These are phyloP conservation scores for Poeciliopsis paucimaculata DNA, from an alignment of 2,797 vertebrate genomes.

Conservation along the genomic window DNA sequence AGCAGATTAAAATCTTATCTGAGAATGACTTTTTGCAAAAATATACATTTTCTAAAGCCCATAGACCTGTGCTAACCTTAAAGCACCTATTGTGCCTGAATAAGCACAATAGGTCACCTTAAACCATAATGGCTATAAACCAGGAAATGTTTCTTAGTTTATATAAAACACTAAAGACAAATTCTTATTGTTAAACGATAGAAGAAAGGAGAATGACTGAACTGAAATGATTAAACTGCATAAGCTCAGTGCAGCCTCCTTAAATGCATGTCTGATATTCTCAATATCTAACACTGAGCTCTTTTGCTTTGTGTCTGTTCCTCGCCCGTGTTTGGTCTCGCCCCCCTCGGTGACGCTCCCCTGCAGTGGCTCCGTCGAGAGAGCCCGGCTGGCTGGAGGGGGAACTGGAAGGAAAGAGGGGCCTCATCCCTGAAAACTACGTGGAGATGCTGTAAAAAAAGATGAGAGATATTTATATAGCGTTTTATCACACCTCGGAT, in stretches of 20 bases:
- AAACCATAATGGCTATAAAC: background rate
- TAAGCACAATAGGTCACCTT: too few species aligned
- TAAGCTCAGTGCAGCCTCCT: background rate
- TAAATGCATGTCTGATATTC: background rate
- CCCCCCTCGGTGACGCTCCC: constrained; percentile 37
- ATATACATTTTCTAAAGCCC: too few species aligned
- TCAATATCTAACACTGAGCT: background rate
- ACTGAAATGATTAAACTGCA: background rate
- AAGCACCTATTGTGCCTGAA: too few species aligned
- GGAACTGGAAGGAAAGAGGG: constrained; percentile 92
- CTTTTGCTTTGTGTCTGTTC: background rate
- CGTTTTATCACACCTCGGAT: constrained; percentile 27
- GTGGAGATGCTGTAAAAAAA: constrained; percentile 89
- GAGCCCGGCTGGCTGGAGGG: constrained; percentile 99
- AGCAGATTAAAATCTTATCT: too few species aligned
- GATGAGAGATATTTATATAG: constrained; percentile 52
- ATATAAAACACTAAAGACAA: background rate
- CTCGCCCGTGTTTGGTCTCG: constrained; percentile 20
- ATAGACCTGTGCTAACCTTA: too few species aligned
- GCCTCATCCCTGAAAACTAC: constrained; percentile 98
- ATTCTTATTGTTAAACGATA: background rate
- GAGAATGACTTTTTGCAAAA: too few species aligned
- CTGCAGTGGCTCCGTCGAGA: constrained; percentile 90
- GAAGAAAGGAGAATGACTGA: background rate
- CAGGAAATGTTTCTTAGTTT: background rate